Percentiles rank a stretch among this genome's conserved stretches.
phyloP scores from a whole-genome alignment of 2,113 vertebrate species.

The Athene cunicularia region DNA sequence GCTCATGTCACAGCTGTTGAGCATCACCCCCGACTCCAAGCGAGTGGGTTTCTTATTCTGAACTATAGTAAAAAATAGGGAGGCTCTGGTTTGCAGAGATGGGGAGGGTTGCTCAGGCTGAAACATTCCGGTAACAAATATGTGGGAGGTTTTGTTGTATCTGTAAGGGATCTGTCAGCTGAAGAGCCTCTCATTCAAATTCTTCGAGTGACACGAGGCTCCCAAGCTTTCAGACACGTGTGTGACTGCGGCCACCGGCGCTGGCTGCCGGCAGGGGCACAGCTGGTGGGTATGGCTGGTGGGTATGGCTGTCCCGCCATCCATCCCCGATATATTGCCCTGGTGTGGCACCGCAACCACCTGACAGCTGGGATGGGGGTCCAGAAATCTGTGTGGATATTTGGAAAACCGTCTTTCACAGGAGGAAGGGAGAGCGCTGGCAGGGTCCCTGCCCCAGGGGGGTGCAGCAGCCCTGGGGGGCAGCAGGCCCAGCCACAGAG shows the following conservation, averaged over 20 bases:
- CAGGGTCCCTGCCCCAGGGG: background rate
- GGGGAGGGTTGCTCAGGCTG: background rate
- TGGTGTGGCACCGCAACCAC: accelerated
- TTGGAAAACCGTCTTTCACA: background rate
- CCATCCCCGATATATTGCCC: too few species aligned
- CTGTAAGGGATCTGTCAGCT: background rate
- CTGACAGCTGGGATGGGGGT: background rate
- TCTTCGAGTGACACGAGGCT: accelerated
- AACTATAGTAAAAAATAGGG: background rate
- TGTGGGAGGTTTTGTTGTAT: background rate
- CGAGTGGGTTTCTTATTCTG: background rate
- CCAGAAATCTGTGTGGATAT: too few species aligned
- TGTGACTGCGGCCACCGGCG: background rate
- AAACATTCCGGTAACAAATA: background rate
- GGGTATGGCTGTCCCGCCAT: background rate
- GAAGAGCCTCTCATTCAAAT: background rate
- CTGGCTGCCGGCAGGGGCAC: background rate
- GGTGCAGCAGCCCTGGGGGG: too few species aligned
- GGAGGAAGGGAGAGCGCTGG: background rate
- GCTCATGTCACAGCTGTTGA: background rate
- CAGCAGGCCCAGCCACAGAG: too few species aligned
- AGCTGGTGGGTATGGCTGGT: too few species aligned
- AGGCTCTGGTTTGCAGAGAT: background rate
- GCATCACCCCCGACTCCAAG: background rate
- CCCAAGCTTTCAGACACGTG: background rate